Base-by-base conservation (phyloP, 1,140 invertebrate species). In the Drosophila bocki region DNA sequence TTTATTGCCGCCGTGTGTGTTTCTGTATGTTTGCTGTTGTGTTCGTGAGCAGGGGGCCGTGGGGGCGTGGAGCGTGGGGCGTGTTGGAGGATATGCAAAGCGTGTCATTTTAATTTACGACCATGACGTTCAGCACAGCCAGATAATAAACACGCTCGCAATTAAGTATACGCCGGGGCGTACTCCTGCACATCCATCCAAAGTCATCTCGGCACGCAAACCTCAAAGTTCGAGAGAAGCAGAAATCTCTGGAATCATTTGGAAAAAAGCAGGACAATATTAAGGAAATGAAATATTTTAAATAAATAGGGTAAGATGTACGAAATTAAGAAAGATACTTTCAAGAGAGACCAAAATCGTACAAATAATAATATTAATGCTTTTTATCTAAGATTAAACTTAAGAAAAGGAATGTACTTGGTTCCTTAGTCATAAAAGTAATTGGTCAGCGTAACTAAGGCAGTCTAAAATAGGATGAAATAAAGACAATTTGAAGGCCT, bases 81-180 rank as follows among this genome's bases (percentile, higher is more conserved):
- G 51, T 53, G 70, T 48, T 32, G 26, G 51, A 54, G 80, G 65
- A 84, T 87, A 88, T 88, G 84, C 84, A 88, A 88, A 88, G 72
- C 85, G 84, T 88, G 84, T 88, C 84, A 88, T 90, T 88, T 88
- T 88, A 88, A 88, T 88, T 90, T 88, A 90, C 85, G 84, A 85
- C 69, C 84, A 78, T 90, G 75, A 84, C 82, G 85, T 85, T 90
- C 80, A 59, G 71, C 77, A 75, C 62, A 51, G 82, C 44, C 78
- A 90, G 84, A 88, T 90, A 88, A 85, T 90, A 90, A 90, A 88
- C 84, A 88, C 84, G 84, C 81, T 72, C 75, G 70, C 75, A 61
- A 84, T 88, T 88, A 90, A 90, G 70, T 84, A 90, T 72, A 90
- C 85, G 81, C 78, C 60, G 37, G 56, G 67, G 75, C 41, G 59